Base-by-base conservation (phyloP, 2,888 invertebrate species). In the Acanthoscelides obtectus region DNA sequence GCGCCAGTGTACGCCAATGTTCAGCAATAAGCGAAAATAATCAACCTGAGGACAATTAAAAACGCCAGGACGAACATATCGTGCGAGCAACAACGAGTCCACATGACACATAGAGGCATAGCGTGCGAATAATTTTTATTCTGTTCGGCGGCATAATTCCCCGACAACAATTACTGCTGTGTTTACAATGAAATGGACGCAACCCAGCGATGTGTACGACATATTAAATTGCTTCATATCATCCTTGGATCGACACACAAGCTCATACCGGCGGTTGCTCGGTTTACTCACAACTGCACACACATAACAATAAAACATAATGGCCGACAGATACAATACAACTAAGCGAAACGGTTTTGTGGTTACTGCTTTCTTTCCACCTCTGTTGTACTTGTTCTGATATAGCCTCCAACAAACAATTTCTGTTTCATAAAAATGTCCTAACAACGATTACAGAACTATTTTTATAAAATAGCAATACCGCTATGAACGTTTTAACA, bases 171-270 rank as follows among this genome's bases (percentile, higher is more conserved):
- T 76, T 76, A 75, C 74, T 68, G 74, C 73, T 76, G 75, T 76
- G 76, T 76, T 75, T 75, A 75, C 76, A 76, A 72, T 75, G 75
- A 72, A 76, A 72, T 75, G 75, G 72, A 72, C 70, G 67, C 64
- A 72, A 72, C 70, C 66, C 64, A 45, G 73, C 74, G 74, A 74
- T 73, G 71, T 73, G 74, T 75, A 70, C 72, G 72, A 75, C 73
- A 75, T 76, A 74, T 72, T 72, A 77, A 77, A 77, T 75, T 75
- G 73, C 74, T 72, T 73, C 74, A 73, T 75, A 74, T 75, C 75
- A 69, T 77, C 72, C 72, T 73, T 74, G 74, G 74, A 73, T 75
- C 75, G 73, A 76, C 74, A 72, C 71, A 72, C 71, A 76, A 76
- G 75, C 75, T 74, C 71, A 68, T 69, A 68, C 70, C 45, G 45